Conservation (phyloP, 2,113 vertebrate species). For the Ivindomyrus marchei region DNA sequence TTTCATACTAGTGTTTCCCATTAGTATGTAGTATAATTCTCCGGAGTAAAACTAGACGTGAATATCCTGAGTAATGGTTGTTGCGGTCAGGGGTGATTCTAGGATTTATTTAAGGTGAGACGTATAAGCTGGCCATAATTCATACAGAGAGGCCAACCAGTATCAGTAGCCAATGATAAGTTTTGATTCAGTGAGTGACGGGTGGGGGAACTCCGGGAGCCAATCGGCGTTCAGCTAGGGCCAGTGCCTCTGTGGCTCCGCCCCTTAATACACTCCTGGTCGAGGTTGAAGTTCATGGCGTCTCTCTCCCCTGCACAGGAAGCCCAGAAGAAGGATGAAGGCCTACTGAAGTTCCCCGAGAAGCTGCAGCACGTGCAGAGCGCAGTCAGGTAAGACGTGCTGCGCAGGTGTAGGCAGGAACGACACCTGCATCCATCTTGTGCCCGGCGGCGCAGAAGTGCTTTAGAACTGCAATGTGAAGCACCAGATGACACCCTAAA, state of each 20-base stretch:
- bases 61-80: background rate
- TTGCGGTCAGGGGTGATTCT: background rate
- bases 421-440: background rate
- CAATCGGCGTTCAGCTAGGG: background rate
- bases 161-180: background rate
- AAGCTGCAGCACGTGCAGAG: conserved; percentile 79
- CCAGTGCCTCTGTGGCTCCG: background rate
- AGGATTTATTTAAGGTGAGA: background rate
- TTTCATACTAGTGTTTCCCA: background rate
- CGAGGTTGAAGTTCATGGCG: background rate
- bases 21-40: background rate
- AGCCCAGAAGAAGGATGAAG: conserved; percentile 87
- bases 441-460: background rate
- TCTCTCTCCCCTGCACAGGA: conserved; percentile 60
- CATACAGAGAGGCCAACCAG: background rate
- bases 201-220: background rate
- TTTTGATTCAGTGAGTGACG: background rate
- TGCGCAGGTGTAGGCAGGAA: background rate
- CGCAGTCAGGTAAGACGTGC: conserved; percentile 72
- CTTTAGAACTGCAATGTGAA: background rate
- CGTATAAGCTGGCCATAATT: background rate
- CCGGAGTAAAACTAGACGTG: background rate
- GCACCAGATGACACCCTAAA: background rate
- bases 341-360: conserved; percentile 81
- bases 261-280: background rate